A percentile compares a stretch with the other conserved stretches of the same genome.
These are phyloP conservation scores for Abramis brama DNA, from an alignment of 2,113 vertebrate species.

Conservation along the genomic window DNA sequence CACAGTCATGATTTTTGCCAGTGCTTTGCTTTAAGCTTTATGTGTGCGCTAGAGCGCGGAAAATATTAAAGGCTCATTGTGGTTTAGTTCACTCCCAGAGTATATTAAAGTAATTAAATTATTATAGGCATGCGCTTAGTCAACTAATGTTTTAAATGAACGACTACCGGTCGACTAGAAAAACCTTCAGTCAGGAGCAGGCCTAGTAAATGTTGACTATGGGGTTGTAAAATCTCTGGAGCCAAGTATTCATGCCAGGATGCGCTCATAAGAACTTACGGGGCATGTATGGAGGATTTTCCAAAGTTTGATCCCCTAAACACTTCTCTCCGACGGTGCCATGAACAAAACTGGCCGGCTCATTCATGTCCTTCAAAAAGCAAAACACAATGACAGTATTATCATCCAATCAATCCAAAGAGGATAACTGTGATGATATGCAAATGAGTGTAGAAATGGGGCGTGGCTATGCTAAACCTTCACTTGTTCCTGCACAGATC, in stretches of 20 bases:
- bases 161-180: no score
- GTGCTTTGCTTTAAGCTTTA: no score
- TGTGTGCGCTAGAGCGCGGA: no score
- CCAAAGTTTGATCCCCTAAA: constrained; percentile 65
- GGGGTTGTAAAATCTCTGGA: background rate
- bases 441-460: background rate
- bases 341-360: constrained; percentile 86
- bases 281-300: constrained; percentile 87
- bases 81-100: no score
- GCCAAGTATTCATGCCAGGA: background rate
- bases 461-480: background rate
- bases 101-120: no score
- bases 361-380: constrained; percentile 91
- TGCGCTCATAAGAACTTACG: constrained; percentile 71
- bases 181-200: background rate
- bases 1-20: no score
- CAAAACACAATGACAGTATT: constrained; percentile 20
- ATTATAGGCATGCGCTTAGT: no score
- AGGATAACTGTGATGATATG: background rate
- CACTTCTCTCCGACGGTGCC: constrained; percentile 78
- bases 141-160: no score
- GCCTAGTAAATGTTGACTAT: background rate
- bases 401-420: background rate
- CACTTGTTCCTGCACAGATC: background rate
- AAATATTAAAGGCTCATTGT: no score